Evolutionary conservation across 1,140 invertebrate genomes (phyloP), one percentile per base, ranked within the genome.

Genomic region (Plectrocnemia conspersa): DNA sequence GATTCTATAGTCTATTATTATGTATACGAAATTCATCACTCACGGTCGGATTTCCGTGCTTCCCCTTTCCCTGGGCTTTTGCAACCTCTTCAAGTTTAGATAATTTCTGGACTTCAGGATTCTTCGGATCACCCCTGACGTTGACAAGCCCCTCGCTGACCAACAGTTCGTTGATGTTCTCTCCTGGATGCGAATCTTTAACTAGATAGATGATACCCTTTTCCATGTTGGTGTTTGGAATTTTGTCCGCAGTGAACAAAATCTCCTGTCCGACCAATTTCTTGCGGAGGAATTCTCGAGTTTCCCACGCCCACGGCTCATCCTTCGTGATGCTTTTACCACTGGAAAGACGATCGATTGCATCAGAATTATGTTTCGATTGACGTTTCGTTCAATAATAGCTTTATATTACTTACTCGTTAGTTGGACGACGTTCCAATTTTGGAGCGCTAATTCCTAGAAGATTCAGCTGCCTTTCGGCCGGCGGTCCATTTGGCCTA

Each of bases 271-370:
- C 93, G 65, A 98, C 84, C 6, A 97, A 66, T 67, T 93, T 94
- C 65, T 94, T 93, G 21, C 95, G 79, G 22, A 98, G 72, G 70
- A 86, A 97, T 76, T 98, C 95, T 54, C 95, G 79, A 0, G 94
- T 89, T 72, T 98, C 93, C 92, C 93, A 98, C 1, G 93, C 93
- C 77, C 81, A 98, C 5, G 94, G 89, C 72, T 96, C 91, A 76
- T 96, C 93, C 69, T 85, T 86, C 42, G 83, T 38, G 32, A 66
- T 65, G 53, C 69, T 85, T 66, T 84, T 85, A 54, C 84, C 80
- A 65, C 77, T 77, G 62, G 21, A 65, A 59, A 59, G 58, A 67
- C 56, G 66, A n/a, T 58, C 13, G 6, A 61, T 47, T 33, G 15
- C 36, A 35, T 49, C 32, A 38, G 13, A 15, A 35, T 13, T 19